A percentile compares a stretch with the other conserved stretches of the same genome.
These are phyloP conservation scores for Proterorhinus semilunaris DNA, from an alignment of 2,113 vertebrate species.

Conservation along the genomic window DNA sequence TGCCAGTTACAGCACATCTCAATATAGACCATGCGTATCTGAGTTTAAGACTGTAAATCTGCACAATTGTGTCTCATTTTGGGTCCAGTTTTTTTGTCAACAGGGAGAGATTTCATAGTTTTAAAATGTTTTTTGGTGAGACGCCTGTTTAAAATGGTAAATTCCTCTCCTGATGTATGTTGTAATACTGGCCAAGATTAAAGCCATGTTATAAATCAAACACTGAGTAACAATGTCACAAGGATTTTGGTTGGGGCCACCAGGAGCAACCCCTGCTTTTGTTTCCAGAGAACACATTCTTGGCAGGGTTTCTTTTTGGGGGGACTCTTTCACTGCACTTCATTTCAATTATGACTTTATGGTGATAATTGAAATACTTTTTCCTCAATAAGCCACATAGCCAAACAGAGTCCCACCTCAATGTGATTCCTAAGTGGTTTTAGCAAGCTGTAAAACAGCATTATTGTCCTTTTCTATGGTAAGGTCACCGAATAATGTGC, in stretches of 20 bases:
- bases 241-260: constrained; percentile 9
- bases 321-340: not conserved
- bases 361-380: too few species aligned
- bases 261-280: not conserved
- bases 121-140: not conserved
- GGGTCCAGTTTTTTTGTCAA: too few species aligned
- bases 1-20: constrained; percentile 40
- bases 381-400: too few species aligned
- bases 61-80: not conserved
- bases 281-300: not conserved
- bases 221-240: not conserved
- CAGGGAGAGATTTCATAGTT: too few species aligned
- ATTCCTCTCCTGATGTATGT: not conserved
- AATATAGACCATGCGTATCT: constrained; percentile 50
- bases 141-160: constrained; percentile 28
- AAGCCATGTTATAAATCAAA: not conserved
- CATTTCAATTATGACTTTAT: not conserved
- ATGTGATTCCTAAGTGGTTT: constrained; percentile 69
- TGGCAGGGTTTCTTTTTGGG: not conserved
- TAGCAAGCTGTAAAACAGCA: constrained; percentile 26
- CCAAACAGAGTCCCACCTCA: constrained; percentile 31
- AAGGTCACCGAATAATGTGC: too few species aligned
- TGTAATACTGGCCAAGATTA: constrained; percentile 4
- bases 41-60: constrained; percentile 24
- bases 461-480: too few species aligned